Evolutionary conservation across 2,113 vertebrate species (phyloP), one percentile per base, ranked within the genome.

Genomic region (Eulemur rufifrons): DNA sequence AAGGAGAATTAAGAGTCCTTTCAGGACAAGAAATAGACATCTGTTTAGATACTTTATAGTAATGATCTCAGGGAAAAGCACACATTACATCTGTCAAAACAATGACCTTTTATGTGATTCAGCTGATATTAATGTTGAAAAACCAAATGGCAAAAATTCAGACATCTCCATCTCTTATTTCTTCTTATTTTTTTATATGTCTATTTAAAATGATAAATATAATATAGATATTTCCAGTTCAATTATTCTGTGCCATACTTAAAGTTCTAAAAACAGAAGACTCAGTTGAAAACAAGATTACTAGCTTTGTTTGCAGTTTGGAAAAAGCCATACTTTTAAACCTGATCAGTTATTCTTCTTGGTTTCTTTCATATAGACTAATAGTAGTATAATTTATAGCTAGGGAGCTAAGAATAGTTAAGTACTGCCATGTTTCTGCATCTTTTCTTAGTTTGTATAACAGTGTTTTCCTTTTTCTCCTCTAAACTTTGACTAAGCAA

Each of bases 101-200:
- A 42, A 10, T 34, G 82, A 84, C 15, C 32, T 89, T 86, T 85
- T 78, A 56, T 91, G 45, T 50, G 18, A 73, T 63, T 85, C 64
- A 68, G 27, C 45, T 76, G 88, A n/a, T 88, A 91, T 89, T 82
- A 94, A 91, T 92, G 17, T 54, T 89, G 69, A 83, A 93, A 82
- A 96, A 81, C 29, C 59, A 69, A 76, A 59, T 73, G 78, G 39
- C 54, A 91, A 54, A 81, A 91, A 81, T 69, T 63, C n/a, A 61
- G 42, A 61, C 42, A 84, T 3, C 37, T 81, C 91, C n/a, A 42
- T 23, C 14, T 88, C 11, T 90, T 74, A 47, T n/a, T 90, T 73
- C 47, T 87, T 82, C 29, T 69, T 71, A 13, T 77, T 45, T 74
- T 50, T 63, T 21, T 76, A 8, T 29, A 39, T 39, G 14, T 95